These are phyloP conservation scores for Stigmatopora argus DNA, from an alignment of 2,113 vertebrate species.

Conservation along the genomic window DNA sequence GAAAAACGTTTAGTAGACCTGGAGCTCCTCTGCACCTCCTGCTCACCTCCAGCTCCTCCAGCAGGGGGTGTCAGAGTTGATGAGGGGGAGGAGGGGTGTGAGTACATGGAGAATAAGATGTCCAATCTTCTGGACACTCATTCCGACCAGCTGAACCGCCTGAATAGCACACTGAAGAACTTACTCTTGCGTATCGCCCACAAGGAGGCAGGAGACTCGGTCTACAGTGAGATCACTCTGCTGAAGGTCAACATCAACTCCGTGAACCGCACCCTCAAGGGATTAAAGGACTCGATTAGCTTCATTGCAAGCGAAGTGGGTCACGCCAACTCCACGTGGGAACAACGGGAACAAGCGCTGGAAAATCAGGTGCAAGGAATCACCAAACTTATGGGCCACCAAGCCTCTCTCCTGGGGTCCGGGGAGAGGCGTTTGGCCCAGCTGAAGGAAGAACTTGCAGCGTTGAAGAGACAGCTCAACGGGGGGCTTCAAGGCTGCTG, in stretches of 20 bases:
- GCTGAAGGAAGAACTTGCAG: slow-evolving; percentile 82
- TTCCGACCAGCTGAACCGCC: slow-evolving; percentile 67
- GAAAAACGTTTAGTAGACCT: slow-evolving; percentile 79
- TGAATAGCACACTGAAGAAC: slow-evolving; percentile 81
- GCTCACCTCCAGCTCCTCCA: slow-evolving; percentile 60
- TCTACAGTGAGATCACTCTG: slow-evolving; percentile 93
- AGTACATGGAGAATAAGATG: slow-evolving; percentile 77
- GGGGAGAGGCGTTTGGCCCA: slow-evolving; percentile 82
- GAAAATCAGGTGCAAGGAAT: slow-evolving; percentile 85
- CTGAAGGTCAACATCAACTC: slow-evolving; percentile 94
- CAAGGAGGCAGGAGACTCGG: slow-evolving; percentile 66
- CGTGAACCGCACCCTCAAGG: slow-evolving; percentile 87
- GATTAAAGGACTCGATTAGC: slow-evolving; percentile 86
- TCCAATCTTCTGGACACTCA: slow-evolving; percentile 77
- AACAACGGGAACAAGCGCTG: slow-evolving; percentile 80
- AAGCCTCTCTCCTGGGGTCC: slow-evolving; percentile 79
- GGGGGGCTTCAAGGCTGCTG: slow-evolving; percentile 83
- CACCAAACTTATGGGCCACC: slow-evolving; percentile 81
- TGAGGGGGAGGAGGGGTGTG: slow-evolving; percentile 75
- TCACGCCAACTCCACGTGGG: slow-evolving; percentile 79
- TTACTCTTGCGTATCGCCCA: slow-evolving; percentile 77
- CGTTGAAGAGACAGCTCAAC: slow-evolving; percentile 76
- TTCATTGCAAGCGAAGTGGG: slow-evolving; percentile 79
- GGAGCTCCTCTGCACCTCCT: slow-evolving; percentile 83
- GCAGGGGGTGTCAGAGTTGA: slow-evolving; percentile 61